Percentiles rank a stretch among this genome's conserved stretches.
Conservation (phyloP, 2,888 invertebrate genomes). For the Oxytorus armatus region DNA sequence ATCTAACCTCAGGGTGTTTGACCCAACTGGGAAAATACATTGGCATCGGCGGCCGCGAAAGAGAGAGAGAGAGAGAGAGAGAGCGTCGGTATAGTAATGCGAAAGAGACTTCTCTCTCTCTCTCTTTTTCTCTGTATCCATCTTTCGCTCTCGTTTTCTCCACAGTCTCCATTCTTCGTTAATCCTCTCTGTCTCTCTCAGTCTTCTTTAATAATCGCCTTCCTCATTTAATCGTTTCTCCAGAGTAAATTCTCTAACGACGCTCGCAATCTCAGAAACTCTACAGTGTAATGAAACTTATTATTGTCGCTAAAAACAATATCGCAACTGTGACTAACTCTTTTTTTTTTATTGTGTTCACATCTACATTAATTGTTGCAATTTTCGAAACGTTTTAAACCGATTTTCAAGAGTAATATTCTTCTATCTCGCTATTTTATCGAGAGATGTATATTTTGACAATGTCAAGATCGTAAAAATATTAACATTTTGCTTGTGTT, state of each 20-base stretch:
- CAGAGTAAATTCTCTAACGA: background rate
- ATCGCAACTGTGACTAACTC: no score
- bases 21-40: slow-evolving; percentile 79
- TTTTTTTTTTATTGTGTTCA: no score
- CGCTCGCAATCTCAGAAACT: background rate
- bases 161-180: slow-evolving; percentile 38
- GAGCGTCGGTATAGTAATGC: no score
- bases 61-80: slow-evolving; percentile 15
- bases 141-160: slow-evolving; percentile 28
- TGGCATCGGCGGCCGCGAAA: slow-evolving; percentile 69
- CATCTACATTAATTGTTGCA: no score
- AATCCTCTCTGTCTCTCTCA: slow-evolving; percentile 8
- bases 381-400: no score
- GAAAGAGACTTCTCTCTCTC: slow-evolving; percentile 28
- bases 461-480: no score
- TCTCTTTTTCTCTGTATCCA: slow-evolving; percentile 8
- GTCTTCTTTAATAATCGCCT: slow-evolving; percentile 12
- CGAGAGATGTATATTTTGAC: no score
- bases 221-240: background rate
- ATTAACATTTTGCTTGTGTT: no score
- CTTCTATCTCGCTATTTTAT: no score
- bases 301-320: no score
- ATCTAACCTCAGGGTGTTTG: slow-evolving; percentile 80
- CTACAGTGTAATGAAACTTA: background rate
- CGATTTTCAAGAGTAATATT: no score